Percentiles rank a stretch among this genome's conserved stretches.
Conservation (phyloP, 1,140 invertebrate genomes). For the Hormaphis cornu region DNA sequence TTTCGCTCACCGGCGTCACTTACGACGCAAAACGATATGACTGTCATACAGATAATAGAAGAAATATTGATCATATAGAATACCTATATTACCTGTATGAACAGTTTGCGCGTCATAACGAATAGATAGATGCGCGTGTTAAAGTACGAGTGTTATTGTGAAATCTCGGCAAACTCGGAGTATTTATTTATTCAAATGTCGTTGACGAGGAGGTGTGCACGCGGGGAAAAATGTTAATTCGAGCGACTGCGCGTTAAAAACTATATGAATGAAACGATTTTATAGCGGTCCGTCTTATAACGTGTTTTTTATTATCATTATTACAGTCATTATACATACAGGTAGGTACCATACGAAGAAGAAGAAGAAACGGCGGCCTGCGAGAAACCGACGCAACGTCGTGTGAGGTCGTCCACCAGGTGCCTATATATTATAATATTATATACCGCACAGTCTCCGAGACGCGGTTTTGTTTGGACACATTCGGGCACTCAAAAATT, state of each 20-base stretch:
- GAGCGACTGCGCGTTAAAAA: not conserved
- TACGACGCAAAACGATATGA: too few relatives aligned
- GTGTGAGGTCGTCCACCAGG: conserved; percentile 17
- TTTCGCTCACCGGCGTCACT: too few relatives aligned
- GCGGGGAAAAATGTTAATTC: not conserved
- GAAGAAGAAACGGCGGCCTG: too few relatives aligned
- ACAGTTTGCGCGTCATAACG: not conserved
- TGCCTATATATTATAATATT: too few relatives aligned
- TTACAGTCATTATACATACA: not conserved
- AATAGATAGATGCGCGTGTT: not conserved
- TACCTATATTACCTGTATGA: too few relatives aligned
- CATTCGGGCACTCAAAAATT: conserved; percentile 19
- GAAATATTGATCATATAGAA: too few relatives aligned
- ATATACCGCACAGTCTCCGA: too few relatives aligned
- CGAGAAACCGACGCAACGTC: not conserved
- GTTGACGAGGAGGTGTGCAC: not conserved
- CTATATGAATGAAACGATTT: conserved; percentile 17
- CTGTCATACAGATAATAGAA: too few relatives aligned
- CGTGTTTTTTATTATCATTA: conserved; percentile 1
- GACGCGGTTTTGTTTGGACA: conserved; percentile 24
- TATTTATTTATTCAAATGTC: not conserved
- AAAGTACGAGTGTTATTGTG: not conserved
- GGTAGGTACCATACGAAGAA: not conserved
- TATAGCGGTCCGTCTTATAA: not conserved
- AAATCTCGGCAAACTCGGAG: not conserved